phyloP scores from a whole-genome alignment of 2,113 vertebrate species.

The Mellivora capensis region DNA sequence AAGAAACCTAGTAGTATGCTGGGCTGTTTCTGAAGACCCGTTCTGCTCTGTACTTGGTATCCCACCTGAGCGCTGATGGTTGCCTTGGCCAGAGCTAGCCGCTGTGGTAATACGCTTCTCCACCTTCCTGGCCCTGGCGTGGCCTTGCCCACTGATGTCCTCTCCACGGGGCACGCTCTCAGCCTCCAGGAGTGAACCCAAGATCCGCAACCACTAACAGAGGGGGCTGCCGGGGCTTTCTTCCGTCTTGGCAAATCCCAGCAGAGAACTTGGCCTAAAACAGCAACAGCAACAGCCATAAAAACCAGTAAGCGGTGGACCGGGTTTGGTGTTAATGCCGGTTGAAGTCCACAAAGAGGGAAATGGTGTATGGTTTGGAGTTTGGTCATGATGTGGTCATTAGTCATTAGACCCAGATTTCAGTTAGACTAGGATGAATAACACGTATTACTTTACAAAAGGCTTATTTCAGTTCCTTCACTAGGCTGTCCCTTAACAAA shows the following conservation, averaged over 20 bases:
- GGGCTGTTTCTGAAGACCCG: not conserved
- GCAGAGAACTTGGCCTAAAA: not conserved
- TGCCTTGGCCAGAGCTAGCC: constrained; percentile 10
- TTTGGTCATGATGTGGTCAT: not conserved
- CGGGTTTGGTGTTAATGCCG: not conserved
- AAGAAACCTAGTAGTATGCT: not conserved
- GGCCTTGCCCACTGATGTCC: not conserved
- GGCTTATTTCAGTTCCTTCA: not conserved
- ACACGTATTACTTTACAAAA: not conserved
- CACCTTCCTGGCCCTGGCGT: not conserved
- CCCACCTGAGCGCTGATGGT: accelerated
- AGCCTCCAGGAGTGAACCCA: not conserved
- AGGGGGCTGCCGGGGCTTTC: accelerated
- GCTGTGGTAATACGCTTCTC: accelerated
- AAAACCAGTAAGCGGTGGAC: not conserved
- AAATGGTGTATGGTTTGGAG: not conserved
- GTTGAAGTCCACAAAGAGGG: not conserved
- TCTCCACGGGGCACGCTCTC: not conserved
- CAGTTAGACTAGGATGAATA: not conserved
- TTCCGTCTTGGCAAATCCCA: not conserved
- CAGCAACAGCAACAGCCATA: not conserved
- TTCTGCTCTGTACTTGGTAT: not conserved
- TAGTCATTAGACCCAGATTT: not conserved
- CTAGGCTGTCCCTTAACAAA: not conserved
- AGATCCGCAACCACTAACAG: accelerated